Conservation (phyloP, 2,113 vertebrate species). For the Panthera tigris region DNA sequence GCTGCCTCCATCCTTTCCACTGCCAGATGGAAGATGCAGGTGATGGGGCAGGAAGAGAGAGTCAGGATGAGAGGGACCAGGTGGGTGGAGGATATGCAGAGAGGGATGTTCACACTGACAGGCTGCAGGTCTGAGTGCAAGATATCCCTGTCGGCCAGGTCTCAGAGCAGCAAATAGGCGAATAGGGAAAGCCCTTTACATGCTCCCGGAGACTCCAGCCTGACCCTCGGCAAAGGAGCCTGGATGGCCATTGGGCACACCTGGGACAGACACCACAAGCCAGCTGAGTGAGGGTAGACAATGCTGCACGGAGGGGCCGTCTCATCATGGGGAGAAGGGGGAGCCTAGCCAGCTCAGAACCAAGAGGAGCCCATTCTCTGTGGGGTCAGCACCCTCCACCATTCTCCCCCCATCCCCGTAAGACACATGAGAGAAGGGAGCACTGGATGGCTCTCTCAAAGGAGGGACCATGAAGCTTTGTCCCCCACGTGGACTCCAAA, state of each 20-base stretch:
- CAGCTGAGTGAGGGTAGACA: not conserved
- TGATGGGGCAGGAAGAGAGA: not conserved
- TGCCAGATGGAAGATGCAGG: not conserved
- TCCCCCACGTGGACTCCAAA: not conserved
- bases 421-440: not conserved
- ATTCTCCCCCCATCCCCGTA: rapidly evolving
- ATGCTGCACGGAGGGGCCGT: not conserved
- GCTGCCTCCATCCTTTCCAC: not conserved
- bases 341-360: not conserved
- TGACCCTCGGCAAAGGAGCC: rapidly evolving
- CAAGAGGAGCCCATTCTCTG: not conserved
- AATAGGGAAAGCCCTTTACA: too few relatives aligned
- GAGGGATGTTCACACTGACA: not conserved
- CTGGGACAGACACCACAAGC: not conserved
- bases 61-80: not conserved
- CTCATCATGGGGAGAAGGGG: not conserved
- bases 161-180: too few relatives aligned
- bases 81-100: too few relatives aligned
- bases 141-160: not conserved
- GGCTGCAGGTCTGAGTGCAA: not conserved
- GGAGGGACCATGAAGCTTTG: not conserved
- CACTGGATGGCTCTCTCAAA: not conserved
- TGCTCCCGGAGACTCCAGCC: not conserved
- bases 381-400: too few relatives aligned
- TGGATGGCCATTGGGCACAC: not conserved